Conservation (phyloP, 1,140 invertebrate genomes). For the Drosophila bipectinata region DNA sequence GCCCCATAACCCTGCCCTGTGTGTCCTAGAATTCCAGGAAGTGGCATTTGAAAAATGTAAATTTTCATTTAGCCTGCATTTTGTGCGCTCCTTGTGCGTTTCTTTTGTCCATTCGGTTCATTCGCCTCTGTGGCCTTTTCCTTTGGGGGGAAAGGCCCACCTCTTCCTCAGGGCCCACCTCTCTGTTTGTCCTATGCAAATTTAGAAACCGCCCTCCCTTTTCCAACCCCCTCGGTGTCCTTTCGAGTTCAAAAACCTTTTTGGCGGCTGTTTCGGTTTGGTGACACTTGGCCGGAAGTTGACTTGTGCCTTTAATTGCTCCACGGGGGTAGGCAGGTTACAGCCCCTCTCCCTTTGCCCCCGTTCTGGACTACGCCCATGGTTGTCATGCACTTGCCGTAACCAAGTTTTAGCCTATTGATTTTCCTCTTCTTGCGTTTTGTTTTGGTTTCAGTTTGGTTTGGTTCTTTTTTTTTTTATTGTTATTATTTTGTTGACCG, state of each 20-base stretch:
- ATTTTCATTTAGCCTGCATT: slow-evolving; percentile 18
- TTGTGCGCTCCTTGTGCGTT: slow-evolving; percentile 5
- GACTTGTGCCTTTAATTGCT: slow-evolving; percentile 64
- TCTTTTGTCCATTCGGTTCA: slow-evolving; percentile 32
- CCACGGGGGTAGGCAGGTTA: slow-evolving; percentile 23
- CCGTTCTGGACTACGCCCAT: not conserved
- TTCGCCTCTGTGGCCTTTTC: slow-evolving; percentile 40
- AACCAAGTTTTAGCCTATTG: slow-evolving; percentile 62
- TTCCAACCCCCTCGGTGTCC: slow-evolving; percentile 9
- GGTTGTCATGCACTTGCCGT: slow-evolving; percentile 64
- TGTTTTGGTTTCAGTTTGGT: slow-evolving; percentile 20
- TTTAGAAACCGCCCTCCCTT: slow-evolving; percentile 23
- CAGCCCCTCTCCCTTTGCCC: too few species aligned
- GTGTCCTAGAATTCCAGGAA: slow-evolving; percentile 15
- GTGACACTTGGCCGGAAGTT: slow-evolving; percentile 76
- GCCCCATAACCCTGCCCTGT: not conserved
- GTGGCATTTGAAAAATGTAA: slow-evolving; percentile 18
- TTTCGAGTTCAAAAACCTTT: slow-evolving; percentile 72
- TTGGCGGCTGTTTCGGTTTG: slow-evolving; percentile 43
- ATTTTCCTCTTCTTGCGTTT: slow-evolving; percentile 52
- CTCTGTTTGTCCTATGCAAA: slow-evolving; percentile 68
- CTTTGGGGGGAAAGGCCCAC: not conserved
- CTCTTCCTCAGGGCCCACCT: not conserved
- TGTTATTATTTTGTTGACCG: slow-evolving; percentile 29
- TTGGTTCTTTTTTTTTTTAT: slow-evolving; percentile 16